These are phyloP conservation scores for Campylomormyrus tamandua DNA, from an alignment of 2,113 vertebrate genomes.

Conservation along the genomic window DNA sequence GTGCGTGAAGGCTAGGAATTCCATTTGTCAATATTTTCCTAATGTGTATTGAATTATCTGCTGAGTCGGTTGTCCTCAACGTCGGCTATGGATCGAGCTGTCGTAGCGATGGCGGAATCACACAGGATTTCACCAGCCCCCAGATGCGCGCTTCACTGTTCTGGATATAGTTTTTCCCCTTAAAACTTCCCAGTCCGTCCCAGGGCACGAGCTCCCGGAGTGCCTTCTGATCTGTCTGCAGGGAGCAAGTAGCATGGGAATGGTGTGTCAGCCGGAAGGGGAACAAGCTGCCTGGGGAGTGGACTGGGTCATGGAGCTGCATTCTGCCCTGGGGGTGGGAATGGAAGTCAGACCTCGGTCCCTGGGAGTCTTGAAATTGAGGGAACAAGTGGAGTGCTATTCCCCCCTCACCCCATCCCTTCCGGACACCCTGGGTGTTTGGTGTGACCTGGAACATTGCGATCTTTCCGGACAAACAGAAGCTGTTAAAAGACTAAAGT, in stretches of 20 bases:
- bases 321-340: neutral
- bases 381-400: neutral
- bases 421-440: neutral
- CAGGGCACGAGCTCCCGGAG: neutral
- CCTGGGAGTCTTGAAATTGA: neutral
- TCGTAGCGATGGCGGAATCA: neutral
- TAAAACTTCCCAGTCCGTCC: neutral
- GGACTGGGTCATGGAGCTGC: neutral
- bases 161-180: neutral
- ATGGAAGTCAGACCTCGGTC: neutral
- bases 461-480: neutral
- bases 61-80: neutral
- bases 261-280: neutral
- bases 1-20: neutral
- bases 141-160: neutral
- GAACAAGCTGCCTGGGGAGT: neutral
- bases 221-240: neutral
- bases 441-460: neutral
- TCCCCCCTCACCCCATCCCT: neutral
- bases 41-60: conserved; percentile 56
- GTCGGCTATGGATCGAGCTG: neutral
- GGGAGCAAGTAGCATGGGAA: neutral
- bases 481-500: neutral
- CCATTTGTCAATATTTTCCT: conserved; percentile 48
- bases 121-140: neutral